Evolutionary conservation across 2,888 invertebrate species (phyloP), one percentile per base, ranked within the genome.

Genomic region (Cerastis rubricosa): DNA sequence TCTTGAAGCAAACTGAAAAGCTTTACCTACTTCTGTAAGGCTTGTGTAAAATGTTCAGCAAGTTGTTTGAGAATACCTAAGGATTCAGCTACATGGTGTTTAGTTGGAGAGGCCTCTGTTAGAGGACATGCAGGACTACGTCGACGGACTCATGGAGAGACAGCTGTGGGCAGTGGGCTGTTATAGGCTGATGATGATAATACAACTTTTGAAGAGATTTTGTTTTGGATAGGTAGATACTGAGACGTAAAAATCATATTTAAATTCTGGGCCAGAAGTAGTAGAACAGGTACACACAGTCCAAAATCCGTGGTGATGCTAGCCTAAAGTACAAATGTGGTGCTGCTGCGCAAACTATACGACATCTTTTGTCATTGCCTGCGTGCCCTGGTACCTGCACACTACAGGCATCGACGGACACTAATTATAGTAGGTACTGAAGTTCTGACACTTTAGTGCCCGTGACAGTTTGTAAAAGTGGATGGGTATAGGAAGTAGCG

Each of bases 51-150:
- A 71, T 19, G 0, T 49, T 40, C 2, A 69, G 8, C 7, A 49
- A 3, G 22, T 2, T 64, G 8, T 22, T 14, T n/a, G 0, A n/a
- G n/a, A 43, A 7, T 9, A 14, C 12, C 40, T 12, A 12, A n/a
- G 1, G n/a, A 43, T 43, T n/a, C 3, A n/a, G n/a, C 2, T n/a
- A 43, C 40, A 63, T 12, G 40, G 9, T 61, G 9, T 61, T 35
- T 19, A 4, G 19, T 19, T 29, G 29, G 1, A 11, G 17, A 59
- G 61, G 9, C 19, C 8, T 59, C 1, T 35, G 35, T 35, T n/a
- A n/a, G 93, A 93, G 47, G 97, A 98, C 84, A 93, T 98, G 94
- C 97, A 97, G 87, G 92, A 94, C 57, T 98, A 97, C 90, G 95
- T 98, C 61, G 94, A 96, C 19, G 97, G 97, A 2, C 94, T 98